phyloP scores from a whole-genome alignment of 2,113 vertebrate species.

The Struthio camelus region DNA sequence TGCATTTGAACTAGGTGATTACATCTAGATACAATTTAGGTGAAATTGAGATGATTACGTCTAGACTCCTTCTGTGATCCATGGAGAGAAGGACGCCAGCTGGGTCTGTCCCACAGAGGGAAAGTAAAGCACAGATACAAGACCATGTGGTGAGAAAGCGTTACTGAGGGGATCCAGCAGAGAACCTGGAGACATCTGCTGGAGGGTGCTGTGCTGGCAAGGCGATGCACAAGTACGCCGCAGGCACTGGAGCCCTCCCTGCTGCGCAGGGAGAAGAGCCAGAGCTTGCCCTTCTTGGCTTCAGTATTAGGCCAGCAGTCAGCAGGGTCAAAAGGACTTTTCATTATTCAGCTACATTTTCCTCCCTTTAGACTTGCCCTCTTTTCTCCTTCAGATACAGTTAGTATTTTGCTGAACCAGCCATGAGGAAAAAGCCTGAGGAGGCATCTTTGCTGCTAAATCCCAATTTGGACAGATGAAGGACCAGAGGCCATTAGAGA shows the following conservation, averaged over 20 bases:
- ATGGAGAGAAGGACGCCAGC: background rate
- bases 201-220: background rate
- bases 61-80: background rate
- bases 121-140: background rate
- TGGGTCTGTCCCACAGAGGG: background rate
- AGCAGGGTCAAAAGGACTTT: background rate
- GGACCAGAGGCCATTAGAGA: background rate
- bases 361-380: background rate
- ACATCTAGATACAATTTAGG: no score
- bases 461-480: background rate
- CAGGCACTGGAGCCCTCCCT: background rate
- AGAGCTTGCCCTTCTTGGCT: background rate
- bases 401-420: background rate
- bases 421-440: background rate
- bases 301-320: background rate
- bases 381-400: background rate
- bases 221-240: background rate
- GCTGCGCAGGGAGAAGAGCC: background rate
- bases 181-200: background rate
- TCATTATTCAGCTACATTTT: background rate
- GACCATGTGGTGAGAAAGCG: accelerated
- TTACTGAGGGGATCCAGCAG: background rate
- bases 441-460: background rate
- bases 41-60: background rate
- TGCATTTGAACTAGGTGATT: background rate